phyloP scores from a whole-genome alignment of 2,888 invertebrate genomes.

The Imbricaverruca yamaguchii region DNA sequence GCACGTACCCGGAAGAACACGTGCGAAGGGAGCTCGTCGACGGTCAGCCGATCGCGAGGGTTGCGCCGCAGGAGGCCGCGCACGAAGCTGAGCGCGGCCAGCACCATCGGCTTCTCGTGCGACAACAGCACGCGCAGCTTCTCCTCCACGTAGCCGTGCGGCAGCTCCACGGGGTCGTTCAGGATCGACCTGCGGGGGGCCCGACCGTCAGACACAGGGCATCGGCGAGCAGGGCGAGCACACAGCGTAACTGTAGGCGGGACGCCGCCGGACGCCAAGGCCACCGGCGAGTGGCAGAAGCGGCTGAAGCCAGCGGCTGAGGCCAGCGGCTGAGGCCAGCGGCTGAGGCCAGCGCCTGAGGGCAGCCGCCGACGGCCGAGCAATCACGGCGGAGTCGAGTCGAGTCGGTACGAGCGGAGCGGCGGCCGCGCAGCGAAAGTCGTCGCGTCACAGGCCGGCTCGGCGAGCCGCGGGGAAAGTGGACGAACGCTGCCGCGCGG shows the following conservation, averaged over 20 bases:
- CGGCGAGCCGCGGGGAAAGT: no score
- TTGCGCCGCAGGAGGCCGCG: neutral
- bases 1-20: neutral
- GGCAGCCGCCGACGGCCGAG: neutral
- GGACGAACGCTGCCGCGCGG: no score
- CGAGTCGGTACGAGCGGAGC: no score
- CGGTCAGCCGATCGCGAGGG: neutral
- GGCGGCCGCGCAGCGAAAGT: no score
- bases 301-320: neutral
- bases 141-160: neutral
- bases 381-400: no score
- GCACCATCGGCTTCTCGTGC: neutral
- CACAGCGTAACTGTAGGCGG: no score
- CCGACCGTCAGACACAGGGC: no score
- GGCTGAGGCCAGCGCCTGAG: neutral
- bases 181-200: neutral
- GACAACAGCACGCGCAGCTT: neutral
- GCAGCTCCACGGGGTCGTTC: slow-evolving; percentile 7
- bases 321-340: neutral
- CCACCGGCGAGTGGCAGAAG: neutral
- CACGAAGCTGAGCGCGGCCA: neutral
- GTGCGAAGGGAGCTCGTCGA: neutral
- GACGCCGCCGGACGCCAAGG: no score
- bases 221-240: no score
- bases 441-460: no score